Evolutionary conservation across 2,888 invertebrate species (phyloP).

Genomic region (Sphinx pinastri): DNA sequence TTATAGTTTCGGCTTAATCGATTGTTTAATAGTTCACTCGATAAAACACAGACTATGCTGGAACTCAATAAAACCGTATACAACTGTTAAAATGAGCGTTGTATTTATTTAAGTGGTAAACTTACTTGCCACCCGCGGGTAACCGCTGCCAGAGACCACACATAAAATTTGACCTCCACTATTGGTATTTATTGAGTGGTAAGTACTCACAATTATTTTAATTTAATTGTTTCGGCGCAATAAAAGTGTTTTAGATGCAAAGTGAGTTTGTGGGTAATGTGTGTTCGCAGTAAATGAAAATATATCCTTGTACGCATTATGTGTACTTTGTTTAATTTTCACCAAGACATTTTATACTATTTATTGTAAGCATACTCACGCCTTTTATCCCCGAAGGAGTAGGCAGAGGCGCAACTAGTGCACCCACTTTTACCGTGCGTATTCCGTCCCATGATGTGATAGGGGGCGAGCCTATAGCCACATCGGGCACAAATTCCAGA

Average conservation of each 20-base stretch:
- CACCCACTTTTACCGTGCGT: no score
- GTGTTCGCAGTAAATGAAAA: slow-evolving; percentile 21
- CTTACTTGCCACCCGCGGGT: slow-evolving; percentile 58
- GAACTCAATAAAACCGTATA: slow-evolving; percentile 73
- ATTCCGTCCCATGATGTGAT: no score
- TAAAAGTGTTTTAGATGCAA: slow-evolving; percentile 23
- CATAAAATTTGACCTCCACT: slow-evolving; percentile 59
- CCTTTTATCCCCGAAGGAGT: no score
- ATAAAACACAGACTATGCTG: slow-evolving; percentile 71
- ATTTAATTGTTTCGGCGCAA: slow-evolving; percentile 37
- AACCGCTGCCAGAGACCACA: slow-evolving; percentile 63
- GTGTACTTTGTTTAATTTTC: no score
- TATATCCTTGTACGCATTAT: neutral
- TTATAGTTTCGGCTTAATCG: slow-evolving; percentile 67
- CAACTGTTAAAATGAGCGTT: slow-evolving; percentile 57
- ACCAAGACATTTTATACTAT: no score
- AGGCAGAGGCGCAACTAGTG: no score
- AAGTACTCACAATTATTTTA: slow-evolving; percentile 37
- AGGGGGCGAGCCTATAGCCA: no score
- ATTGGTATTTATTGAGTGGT: slow-evolving; percentile 41
- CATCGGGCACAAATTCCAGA: no score
- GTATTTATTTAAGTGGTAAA: slow-evolving; percentile 80
- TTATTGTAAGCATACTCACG: no score
- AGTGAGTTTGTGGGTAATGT: slow-evolving; percentile 26
- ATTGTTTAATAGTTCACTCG: slow-evolving; percentile 56